These are phyloP conservation scores for Trogon surrucura DNA, from an alignment of 2,113 vertebrate genomes.

Conservation along the genomic window DNA sequence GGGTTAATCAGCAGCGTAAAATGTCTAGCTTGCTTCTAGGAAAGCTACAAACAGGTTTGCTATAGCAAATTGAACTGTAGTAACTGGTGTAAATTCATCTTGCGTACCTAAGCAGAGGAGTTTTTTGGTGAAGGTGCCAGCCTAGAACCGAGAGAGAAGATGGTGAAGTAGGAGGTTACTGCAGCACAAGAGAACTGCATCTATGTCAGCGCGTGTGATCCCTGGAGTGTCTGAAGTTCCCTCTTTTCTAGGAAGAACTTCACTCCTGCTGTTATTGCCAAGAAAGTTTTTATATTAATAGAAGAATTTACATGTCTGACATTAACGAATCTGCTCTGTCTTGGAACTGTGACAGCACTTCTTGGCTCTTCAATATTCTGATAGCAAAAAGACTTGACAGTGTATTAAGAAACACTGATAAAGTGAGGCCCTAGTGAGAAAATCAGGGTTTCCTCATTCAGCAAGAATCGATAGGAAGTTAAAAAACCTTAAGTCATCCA, in stretches of 20 bases:
- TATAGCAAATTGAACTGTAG: not conserved
- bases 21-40: not conserved
- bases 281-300: not conserved
- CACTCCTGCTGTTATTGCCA: not conserved
- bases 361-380: not conserved
- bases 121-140: not conserved
- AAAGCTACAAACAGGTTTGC: not conserved
- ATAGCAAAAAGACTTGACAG: not conserved
- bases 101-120: not conserved
- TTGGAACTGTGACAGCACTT: not conserved
- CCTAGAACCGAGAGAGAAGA: not conserved
- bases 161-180: not conserved
- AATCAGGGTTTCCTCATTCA: not conserved
- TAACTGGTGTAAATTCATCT: not conserved
- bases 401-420: not conserved
- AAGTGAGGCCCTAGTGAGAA: not conserved
- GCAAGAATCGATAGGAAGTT: not conserved
- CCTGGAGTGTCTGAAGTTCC: not conserved
- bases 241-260: slow-evolving; percentile 7
- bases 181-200: not conserved
- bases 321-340: not conserved
- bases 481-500: not conserved
- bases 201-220: not conserved
- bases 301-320: not conserved
- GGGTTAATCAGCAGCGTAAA: not conserved